phyloP scores from a whole-genome alignment of 1,140 invertebrate genomes.

The Acromyrmex charruanus region DNA sequence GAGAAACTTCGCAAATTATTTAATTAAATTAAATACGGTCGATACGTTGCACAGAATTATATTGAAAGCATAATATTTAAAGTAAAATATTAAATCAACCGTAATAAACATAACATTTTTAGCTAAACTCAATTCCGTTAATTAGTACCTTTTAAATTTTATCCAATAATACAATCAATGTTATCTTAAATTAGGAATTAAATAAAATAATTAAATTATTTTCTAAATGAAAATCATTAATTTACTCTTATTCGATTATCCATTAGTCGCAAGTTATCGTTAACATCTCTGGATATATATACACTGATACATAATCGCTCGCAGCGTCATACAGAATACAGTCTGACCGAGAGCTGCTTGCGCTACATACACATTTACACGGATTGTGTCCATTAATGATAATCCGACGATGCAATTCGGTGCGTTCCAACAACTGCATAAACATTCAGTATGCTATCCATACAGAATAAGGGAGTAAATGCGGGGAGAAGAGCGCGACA shows the following conservation, averaged over 20 bases:
- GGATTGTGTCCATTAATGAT: conserved; percentile 32
- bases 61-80: background rate
- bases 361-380: background rate
- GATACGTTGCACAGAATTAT: background rate
- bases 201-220: background rate
- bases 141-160: background rate
- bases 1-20: background rate
- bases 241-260: background rate
- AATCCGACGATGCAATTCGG: conserved; percentile 20
- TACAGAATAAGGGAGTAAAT: background rate
- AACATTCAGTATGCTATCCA: background rate
- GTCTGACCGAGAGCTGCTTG: background rate
- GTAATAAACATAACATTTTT: background rate
- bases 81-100: background rate
- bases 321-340: background rate
- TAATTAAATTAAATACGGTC: conserved; percentile 25
- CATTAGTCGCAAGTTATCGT: background rate
- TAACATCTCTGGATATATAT: background rate
- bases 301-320: background rate
- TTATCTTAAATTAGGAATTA: background rate
- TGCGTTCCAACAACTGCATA: background rate
- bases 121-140: background rate
- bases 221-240: conserved; percentile 7
- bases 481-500: background rate
- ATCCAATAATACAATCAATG: background rate